Evolutionary conservation across 2,797 vertebrate genomes (phyloP).

Genomic region (Antrozous pallidus): DNA sequence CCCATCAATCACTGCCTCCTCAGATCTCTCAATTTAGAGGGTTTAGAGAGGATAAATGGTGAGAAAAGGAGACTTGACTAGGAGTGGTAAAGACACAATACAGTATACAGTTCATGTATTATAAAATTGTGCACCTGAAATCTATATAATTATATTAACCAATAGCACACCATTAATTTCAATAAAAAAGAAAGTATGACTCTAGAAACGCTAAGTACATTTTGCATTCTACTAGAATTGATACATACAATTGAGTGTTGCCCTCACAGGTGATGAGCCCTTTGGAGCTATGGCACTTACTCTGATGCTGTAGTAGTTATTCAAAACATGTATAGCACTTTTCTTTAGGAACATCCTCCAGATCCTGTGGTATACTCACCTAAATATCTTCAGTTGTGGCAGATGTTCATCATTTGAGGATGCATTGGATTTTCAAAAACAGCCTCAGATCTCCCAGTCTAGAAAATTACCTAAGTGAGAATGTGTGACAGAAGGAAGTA

Average conservation of each 20-base stretch:
- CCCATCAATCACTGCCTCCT: background rate
- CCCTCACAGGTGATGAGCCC: background rate
- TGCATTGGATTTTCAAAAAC: conserved; percentile 21
- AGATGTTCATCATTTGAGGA: background rate
- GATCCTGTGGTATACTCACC: background rate
- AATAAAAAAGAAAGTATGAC: background rate
- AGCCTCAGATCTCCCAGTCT: background rate
- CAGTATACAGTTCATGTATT: background rate
- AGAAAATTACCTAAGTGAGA: conserved; percentile 8
- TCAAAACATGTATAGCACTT: background rate
- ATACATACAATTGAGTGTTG: background rate
- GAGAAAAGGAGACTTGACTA: background rate
- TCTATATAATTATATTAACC: background rate
- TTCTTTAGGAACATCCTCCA: background rate
- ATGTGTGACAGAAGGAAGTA: background rate
- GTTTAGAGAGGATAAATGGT: background rate
- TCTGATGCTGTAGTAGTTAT: background rate
- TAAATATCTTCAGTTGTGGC: background rate
- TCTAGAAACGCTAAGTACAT: background rate
- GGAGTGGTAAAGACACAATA: background rate
- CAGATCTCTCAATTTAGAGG: background rate
- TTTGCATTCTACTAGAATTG: background rate
- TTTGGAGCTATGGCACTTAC: background rate
- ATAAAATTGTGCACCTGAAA: background rate
- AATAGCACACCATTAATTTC: background rate